Base-by-base conservation (phyloP, 2,888 invertebrate species). In the Rhaphigaster nebulosa region DNA sequence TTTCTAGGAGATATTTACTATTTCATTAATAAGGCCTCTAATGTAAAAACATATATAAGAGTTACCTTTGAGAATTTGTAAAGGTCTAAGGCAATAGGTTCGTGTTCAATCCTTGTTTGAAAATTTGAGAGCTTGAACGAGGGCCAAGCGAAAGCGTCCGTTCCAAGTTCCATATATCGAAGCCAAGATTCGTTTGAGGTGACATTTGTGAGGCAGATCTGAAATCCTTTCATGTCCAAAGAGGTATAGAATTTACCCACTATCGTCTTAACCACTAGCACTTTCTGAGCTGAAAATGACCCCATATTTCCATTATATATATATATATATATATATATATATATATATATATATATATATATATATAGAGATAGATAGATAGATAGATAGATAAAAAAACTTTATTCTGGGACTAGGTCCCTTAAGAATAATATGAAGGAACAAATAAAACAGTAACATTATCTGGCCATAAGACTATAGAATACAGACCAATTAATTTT, bases 161-260 rank as follows among this genome's bases (percentile, higher is more conserved):
- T 96, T 20, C 94, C 94, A 5, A 94, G 94, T 93, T 97, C 96
- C 50, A 96, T 94, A 87, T 95, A 94, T 15, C 94, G 93, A 91
- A 96, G 91, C 94, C 96, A 95, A 0, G 94, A 91, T 5, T 94
- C 94, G 18, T 91, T 88, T 23, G 87, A 90, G 26, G 94, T 94
- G 23, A 96, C 93, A 92, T 95, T 95, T 20, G 97, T 93, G 38
- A 98, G 92, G n/a, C 97, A 96, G 52, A 98, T 94, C 92, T 97
- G 96, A 92, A 97, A 94, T 15, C 97, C 98, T 90, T 96, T 95
- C 95, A 96, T 97, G 93, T 97, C 96, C 87, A 98, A 93, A 0
- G 97, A 97, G 0, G 97, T 97, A 94, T 97, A 95, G 92, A 96
- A 94, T 13, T 94, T 93, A 8, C 95, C 96, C 91, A 95, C 94